Evolutionary conservation across 1,140 invertebrate genomes (phyloP).

Genomic region (Drosophila elegans): DNA sequence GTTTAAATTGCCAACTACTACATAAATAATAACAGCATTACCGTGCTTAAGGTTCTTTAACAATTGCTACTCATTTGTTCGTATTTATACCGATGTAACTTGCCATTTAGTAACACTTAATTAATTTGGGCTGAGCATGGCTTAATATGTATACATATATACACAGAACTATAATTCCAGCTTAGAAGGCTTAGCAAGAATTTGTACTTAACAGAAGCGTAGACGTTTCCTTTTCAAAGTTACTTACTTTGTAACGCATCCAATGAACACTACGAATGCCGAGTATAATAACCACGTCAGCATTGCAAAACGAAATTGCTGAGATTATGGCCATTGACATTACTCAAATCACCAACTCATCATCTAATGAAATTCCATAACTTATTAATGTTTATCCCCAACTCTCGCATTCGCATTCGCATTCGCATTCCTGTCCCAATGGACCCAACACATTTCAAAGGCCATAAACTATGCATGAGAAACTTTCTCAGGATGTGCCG

Average conservation of each 20-base stretch:
- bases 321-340: constrained; percentile 19
- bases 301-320: neutral
- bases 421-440: constrained; percentile 13
- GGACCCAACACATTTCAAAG: constrained; percentile 35
- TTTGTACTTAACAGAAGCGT: neutral
- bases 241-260: neutral
- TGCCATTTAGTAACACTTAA: too few relatives aligned
- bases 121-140: too few relatives aligned
- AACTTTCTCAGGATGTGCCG: constrained; percentile 31
- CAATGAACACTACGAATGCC: neutral
- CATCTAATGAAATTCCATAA: constrained; percentile 44
- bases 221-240: neutral
- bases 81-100: too few relatives aligned
- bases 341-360: constrained; percentile 11
- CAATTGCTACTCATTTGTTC: too few relatives aligned
- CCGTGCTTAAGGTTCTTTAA: too few relatives aligned
- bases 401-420: neutral
- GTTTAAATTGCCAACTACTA: neutral
- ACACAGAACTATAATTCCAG: neutral
- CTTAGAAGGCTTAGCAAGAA: neutral
- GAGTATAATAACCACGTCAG: neutral
- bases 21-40: too few relatives aligned
- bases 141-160: too few relatives aligned
- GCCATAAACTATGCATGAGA: constrained; percentile 46
- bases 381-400: constrained; percentile 21